A percentile compares a stretch with the other conserved stretches of the same genome.
Evolutionary conservation across 1,140 invertebrate genomes (phyloP).

Genomic region (Penaeus indicus): DNA sequence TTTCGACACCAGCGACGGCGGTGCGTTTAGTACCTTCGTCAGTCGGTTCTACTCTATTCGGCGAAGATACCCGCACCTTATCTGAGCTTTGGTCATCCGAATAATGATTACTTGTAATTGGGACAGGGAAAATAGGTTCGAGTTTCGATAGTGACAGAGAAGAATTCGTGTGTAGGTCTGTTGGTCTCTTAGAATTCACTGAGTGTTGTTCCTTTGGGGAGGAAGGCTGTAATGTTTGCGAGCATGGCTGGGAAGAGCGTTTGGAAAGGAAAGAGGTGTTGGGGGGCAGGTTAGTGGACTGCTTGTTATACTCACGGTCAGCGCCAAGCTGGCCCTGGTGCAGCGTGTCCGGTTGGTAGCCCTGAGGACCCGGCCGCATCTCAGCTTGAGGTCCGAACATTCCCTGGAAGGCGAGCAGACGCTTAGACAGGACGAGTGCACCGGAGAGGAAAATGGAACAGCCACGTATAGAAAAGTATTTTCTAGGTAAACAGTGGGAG

Average conservation of each 20-base stretch:
- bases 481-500: background rate
- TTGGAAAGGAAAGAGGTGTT: slow-evolving; percentile 57
- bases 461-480: background rate
- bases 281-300: slow-evolving; percentile 49
- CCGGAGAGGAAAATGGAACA: background rate
- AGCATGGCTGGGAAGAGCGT: slow-evolving; percentile 52
- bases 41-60: slow-evolving; percentile 6
- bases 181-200: slow-evolving; percentile 34
- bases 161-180: slow-evolving; percentile 53
- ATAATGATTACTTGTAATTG: slow-evolving; percentile 42
- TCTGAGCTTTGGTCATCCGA: slow-evolving; percentile 26
- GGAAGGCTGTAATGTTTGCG: slow-evolving; percentile 48
- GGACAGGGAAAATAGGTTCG: slow-evolving; percentile 49
- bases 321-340: slow-evolving; percentile 46
- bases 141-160: slow-evolving; percentile 43
- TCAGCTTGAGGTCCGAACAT: slow-evolving; percentile 56
- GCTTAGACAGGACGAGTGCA: slow-evolving; percentile 13
- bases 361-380: slow-evolving; percentile 43
- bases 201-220: slow-evolving; percentile 46
- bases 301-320: slow-evolving; percentile 62
- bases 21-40: too few relatives aligned
- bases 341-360: slow-evolving; percentile 49
- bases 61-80: background rate
- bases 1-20: too few relatives aligned
- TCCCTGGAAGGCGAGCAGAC: slow-evolving; percentile 51